Evolutionary conservation across 2,888 invertebrate species (phyloP).

Genomic region (Drosophila neotestacea): DNA sequence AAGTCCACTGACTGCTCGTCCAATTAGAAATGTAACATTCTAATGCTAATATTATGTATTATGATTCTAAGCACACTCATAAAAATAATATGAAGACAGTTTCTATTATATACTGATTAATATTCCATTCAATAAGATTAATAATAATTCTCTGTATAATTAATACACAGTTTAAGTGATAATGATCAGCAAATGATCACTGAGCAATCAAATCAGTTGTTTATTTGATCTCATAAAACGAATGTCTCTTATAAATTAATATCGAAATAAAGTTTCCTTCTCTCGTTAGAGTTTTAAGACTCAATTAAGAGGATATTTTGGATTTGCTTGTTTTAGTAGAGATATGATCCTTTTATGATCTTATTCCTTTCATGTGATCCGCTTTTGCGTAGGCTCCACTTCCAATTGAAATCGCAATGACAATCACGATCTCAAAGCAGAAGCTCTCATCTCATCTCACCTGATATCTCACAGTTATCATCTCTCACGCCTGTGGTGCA

Average conservation of each 20-base stretch:
- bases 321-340: slow-evolving; percentile 7
- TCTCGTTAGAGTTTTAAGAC: slow-evolving; percentile 23
- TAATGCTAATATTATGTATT: slow-evolving; percentile 22
- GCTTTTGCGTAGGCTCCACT: slow-evolving; percentile 55
- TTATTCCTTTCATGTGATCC: slow-evolving; percentile 47
- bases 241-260: slow-evolving; percentile 20
- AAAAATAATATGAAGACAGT: neutral
- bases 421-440: slow-evolving; percentile 60
- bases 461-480: slow-evolving; percentile 7
- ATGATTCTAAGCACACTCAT: slow-evolving; percentile 9
- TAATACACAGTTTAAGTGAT: slow-evolving; percentile 22
- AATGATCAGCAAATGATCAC: slow-evolving; percentile 18
- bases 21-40: slow-evolving; percentile 34
- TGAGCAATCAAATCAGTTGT: neutral
- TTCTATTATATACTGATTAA: neutral
- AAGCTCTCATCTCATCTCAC: slow-evolving; percentile 35
- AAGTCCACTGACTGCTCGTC: slow-evolving; percentile 14
- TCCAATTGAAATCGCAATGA: slow-evolving; percentile 41
- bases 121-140: slow-evolving; percentile 2
- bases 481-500: slow-evolving; percentile 56
- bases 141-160: slow-evolving; percentile 1
- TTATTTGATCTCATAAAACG: slow-evolving; percentile 27
- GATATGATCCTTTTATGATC: slow-evolving; percentile 54
- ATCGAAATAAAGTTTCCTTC: slow-evolving; percentile 26
- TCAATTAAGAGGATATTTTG: slow-evolving; percentile 27